A percentile compares a stretch with the other conserved stretches of the same genome.
Conservation (phyloP, 2,113 vertebrate genomes). For the Cololabis saira region DNA sequence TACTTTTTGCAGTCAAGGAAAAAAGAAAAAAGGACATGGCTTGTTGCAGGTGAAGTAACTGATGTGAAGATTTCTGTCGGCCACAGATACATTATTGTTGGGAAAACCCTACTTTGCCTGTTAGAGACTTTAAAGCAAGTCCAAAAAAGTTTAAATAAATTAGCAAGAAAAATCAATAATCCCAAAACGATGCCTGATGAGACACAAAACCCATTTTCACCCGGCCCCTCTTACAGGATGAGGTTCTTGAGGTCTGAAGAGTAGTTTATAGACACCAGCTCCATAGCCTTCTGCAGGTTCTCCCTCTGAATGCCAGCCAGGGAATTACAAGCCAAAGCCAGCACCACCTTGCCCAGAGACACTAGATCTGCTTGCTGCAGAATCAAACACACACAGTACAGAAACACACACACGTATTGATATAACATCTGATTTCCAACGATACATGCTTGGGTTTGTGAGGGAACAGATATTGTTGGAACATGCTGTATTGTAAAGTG, state of each 20-base stretch:
- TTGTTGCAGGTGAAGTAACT: too few species aligned
- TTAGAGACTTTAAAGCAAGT: too few species aligned
- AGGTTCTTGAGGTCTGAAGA: conserved; percentile 99
- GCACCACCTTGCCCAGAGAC: conserved; percentile 97
- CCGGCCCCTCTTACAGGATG: conserved; percentile 89
- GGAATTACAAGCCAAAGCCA: conserved; percentile 98
- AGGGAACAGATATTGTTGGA: background rate
- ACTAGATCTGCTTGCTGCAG: conserved; percentile 98
- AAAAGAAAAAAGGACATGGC: too few species aligned
- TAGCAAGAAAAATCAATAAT: background rate
- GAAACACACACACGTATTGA: background rate
- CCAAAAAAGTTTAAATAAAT: too few species aligned
- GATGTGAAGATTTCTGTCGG: too few species aligned
- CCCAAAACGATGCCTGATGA: background rate
- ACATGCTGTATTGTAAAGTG: too few species aligned
- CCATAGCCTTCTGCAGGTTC: conserved; percentile 99
- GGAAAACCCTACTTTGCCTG: too few species aligned
- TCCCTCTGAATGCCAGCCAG: conserved; percentile 98
- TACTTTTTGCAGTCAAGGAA: too few species aligned
- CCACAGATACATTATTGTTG: too few species aligned
- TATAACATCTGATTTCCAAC: background rate
- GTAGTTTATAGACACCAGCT: conserved; percentile 99
- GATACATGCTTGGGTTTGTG: background rate
- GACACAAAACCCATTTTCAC: background rate
- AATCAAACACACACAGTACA: conserved; percentile 12